These are phyloP conservation scores for Nylanderia fulva DNA, from an alignment of 1,140 invertebrate species.

Conservation along the genomic window DNA sequence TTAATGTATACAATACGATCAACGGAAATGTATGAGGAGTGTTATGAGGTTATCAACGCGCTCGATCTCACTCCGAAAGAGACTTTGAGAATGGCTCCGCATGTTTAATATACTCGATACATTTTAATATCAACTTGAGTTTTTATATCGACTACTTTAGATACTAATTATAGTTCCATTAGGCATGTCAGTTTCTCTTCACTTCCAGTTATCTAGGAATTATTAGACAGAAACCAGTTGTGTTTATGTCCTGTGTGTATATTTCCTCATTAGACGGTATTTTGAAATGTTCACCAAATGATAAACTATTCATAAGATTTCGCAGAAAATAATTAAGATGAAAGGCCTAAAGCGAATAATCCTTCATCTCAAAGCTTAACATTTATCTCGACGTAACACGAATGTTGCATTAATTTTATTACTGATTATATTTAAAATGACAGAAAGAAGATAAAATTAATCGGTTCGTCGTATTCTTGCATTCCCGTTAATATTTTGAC, in stretches of 20 bases:
- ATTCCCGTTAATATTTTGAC: constrained; percentile 17
- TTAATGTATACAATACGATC: constrained; percentile 10
- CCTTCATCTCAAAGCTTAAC: neutral
- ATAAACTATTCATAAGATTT: constrained; percentile 10
- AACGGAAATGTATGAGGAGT: constrained; percentile 12
- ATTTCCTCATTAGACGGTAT: constrained; percentile 6
- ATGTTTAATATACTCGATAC: constrained; percentile 20
- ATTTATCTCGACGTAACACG: neutral
- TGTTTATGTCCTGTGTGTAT: too few relatives aligned
- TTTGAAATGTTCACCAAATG: neutral
- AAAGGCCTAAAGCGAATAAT: neutral
- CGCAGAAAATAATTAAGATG: constrained; percentile 16
- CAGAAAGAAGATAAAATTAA: neutral
- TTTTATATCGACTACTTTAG: constrained; percentile 24
- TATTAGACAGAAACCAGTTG: constrained; percentile 33
- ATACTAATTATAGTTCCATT: constrained; percentile 38
- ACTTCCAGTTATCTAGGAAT: constrained; percentile 38
- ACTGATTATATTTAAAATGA: constrained; percentile 16
- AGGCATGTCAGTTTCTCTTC: constrained; percentile 12
- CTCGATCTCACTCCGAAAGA: constrained; percentile 5
- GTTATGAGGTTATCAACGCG: constrained; percentile 32
- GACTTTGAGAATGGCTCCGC: constrained; percentile 15
- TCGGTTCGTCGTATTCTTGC: neutral
- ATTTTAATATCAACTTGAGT: constrained; percentile 37
- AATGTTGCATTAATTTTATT: constrained; percentile 18